Percentiles rank a stretch among this genome's conserved stretches.
Evolutionary conservation across 2,113 vertebrate genomes (phyloP).

Genomic region (Oncorhynchus clarkii): DNA sequence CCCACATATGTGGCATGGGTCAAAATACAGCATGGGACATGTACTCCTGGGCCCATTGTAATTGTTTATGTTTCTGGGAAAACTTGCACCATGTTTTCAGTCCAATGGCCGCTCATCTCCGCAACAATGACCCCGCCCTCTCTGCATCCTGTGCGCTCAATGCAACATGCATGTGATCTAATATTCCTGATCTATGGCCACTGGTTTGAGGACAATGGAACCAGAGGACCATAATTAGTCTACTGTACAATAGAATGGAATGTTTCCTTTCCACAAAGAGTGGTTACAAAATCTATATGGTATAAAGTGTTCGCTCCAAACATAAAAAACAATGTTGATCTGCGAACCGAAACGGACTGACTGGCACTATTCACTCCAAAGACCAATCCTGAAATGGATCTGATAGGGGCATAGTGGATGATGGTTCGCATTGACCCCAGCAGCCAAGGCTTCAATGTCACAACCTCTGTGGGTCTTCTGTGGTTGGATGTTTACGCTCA

Average conservation of each 20-base stretch:
- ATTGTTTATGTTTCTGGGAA: conserved; percentile 53
- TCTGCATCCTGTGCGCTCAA: conserved; percentile 44
- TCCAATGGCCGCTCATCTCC: conserved; percentile 56
- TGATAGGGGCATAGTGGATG: neutral
- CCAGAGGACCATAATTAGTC: neutral
- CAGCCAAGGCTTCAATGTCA: neutral
- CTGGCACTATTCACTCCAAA: neutral
- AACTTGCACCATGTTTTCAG: conserved; percentile 53
- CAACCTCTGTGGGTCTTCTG: conserved; percentile 1
- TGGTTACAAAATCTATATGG: neutral
- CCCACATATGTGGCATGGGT: conserved; percentile 51
- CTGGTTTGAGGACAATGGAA: neutral
- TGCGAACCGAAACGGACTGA: neutral
- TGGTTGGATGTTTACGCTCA: conserved; percentile 13
- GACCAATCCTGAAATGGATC: neutral
- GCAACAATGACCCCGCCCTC: conserved; percentile 52
- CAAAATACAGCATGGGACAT: conserved; percentile 59
- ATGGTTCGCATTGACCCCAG: no score
- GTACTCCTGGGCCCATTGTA: conserved; percentile 57
- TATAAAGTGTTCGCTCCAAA: no score
- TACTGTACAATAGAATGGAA: neutral
- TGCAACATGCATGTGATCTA: conserved; percentile 61
- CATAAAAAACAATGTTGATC: no score
- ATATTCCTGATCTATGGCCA: conserved; percentile 34
- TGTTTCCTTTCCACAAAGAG: neutral